phyloP scores from a whole-genome alignment of 2,888 invertebrate species.

The Ectobius pallidus region DNA sequence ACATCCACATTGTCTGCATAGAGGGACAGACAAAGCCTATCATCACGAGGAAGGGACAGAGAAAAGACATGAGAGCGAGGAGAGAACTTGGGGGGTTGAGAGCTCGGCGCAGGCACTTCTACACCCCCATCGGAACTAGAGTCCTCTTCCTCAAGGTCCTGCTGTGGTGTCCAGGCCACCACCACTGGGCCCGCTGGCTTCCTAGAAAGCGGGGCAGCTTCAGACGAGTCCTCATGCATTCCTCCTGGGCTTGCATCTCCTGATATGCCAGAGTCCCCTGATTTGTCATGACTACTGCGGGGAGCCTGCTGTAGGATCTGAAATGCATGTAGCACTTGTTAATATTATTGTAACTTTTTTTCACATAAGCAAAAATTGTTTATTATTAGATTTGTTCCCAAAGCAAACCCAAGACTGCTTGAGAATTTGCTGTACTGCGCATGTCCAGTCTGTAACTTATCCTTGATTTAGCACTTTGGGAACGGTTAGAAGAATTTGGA shows the following conservation, averaged over 20 bases:
- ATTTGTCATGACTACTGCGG: slow-evolving; percentile 66
- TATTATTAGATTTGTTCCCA: too few relatives aligned
- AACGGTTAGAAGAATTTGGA: too few relatives aligned
- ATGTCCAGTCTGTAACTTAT: too few relatives aligned
- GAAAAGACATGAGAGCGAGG: slow-evolving; percentile 71
- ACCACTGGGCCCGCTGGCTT: not conserved
- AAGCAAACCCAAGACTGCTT: too few relatives aligned
- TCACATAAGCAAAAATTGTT: too few relatives aligned
- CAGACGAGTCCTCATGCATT: slow-evolving; percentile 50
- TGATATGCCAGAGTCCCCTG: slow-evolving; percentile 84
- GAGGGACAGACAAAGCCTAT: slow-evolving; percentile 56
- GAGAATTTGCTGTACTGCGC: too few relatives aligned
- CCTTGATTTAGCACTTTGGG: too few relatives aligned
- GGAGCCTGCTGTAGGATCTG: slow-evolving; percentile 38
- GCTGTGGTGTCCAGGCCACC: slow-evolving; percentile 80
- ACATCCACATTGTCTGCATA: slow-evolving; percentile 50
- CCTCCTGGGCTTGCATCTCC: slow-evolving; percentile 71
- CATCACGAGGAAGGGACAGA: slow-evolving; percentile 74
- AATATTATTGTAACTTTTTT: too few relatives aligned
- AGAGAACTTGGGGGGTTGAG: slow-evolving; percentile 52
- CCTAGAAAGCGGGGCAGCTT: slow-evolving; percentile 42
- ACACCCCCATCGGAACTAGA: slow-evolving; percentile 58
- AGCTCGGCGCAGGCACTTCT: not conserved
- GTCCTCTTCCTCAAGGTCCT: slow-evolving; percentile 74
- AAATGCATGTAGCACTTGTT: too few relatives aligned